phyloP scores from a whole-genome alignment of 2,113 vertebrate genomes.

The Bubalus kerabau region DNA sequence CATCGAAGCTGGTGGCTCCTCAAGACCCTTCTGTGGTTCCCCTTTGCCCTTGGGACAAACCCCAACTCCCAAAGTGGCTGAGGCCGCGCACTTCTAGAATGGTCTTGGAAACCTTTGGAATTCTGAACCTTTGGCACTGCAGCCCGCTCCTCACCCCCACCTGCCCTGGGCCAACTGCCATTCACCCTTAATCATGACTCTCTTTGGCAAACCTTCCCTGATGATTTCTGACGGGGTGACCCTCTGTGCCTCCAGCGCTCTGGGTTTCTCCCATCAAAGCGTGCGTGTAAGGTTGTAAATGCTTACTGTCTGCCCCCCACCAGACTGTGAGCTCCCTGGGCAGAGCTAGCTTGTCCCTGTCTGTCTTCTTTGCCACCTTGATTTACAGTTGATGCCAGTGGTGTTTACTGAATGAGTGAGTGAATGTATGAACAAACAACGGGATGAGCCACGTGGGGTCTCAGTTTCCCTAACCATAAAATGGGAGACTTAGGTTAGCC shows the following conservation, averaged over 20 bases:
- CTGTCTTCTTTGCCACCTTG: background rate
- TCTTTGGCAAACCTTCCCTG: background rate
- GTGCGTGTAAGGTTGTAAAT: accelerated
- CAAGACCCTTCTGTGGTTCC: background rate
- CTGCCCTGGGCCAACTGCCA: background rate
- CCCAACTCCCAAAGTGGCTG: background rate
- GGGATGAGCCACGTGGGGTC: background rate
- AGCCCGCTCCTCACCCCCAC: background rate
- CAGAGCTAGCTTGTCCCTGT: background rate
- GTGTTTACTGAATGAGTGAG: background rate
- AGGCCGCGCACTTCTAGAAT: background rate
- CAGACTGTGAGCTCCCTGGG: background rate
- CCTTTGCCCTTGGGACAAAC: background rate
- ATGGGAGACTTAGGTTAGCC: background rate
- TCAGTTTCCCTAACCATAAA: background rate
- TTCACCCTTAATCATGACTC: background rate
- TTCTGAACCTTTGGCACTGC: background rate
- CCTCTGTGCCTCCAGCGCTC: background rate
- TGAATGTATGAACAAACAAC: background rate
- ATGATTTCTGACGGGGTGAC: background rate
- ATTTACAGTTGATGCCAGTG: background rate
- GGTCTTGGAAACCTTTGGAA: background rate
- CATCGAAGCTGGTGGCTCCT: background rate
- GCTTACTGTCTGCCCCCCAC: background rate
- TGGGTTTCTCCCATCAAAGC: background rate